A percentile compares a stretch with the other conserved stretches of the same genome.
These are phyloP conservation scores for Limnothrissa miodon DNA, from an alignment of 2,113 vertebrate genomes.

Conservation along the genomic window DNA sequence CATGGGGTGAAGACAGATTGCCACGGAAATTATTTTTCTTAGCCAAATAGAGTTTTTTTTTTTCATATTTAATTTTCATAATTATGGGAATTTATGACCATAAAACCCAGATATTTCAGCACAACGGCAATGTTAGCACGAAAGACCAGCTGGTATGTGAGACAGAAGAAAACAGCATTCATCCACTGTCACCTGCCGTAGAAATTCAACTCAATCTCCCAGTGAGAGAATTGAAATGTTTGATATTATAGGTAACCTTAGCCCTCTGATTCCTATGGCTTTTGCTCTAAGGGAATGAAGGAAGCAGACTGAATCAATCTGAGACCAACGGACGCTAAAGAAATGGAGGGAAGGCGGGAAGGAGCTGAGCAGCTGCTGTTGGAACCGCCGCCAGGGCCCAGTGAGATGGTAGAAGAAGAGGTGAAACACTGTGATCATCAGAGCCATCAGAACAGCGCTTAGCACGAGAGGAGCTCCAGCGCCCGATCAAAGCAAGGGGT, in stretches of 20 bases:
- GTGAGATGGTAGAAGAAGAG: constrained; percentile 15
- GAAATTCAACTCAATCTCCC: not conserved
- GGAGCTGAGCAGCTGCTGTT: not conserved
- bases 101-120: not conserved
- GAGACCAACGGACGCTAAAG: not conserved
- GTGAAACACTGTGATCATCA: constrained; percentile 19
- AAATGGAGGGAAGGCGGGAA: not conserved
- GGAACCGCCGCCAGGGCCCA: constrained; percentile 12
- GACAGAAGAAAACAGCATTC: too few species aligned
- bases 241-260: not conserved
- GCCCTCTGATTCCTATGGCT: not conserved
- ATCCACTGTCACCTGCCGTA: too few species aligned
- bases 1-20: not conserved
- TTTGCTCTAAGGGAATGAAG: not conserved
- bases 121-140: not conserved
- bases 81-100: not conserved
- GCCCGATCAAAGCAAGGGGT: constrained; percentile 39
- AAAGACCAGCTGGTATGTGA: too few species aligned
- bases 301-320: not conserved
- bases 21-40: constrained; percentile 1
- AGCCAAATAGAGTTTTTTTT: not conserved
- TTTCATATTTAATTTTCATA: not conserved
- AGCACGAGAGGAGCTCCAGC: constrained; percentile 34
- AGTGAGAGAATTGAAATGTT: not conserved
- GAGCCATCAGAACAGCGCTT: constrained; percentile 34